Conservation (phyloP, 1,140 invertebrate genomes). For the Akabosia matsudoensis region DNA sequence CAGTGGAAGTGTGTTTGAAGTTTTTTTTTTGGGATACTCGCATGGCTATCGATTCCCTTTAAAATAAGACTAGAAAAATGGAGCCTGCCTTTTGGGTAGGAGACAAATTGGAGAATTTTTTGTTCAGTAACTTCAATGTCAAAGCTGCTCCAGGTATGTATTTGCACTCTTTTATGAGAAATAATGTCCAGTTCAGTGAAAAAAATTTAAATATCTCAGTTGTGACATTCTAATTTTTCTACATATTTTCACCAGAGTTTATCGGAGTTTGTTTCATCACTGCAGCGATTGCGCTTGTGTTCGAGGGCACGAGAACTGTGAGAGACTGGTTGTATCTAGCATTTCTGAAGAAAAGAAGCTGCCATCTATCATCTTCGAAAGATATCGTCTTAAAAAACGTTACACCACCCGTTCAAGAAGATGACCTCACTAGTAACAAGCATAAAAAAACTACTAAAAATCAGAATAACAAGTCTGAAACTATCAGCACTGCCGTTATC, state of each 20-base stretch:
- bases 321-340: slow-evolving; percentile 3
- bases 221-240: too few relatives aligned
- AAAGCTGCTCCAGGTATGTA: background rate
- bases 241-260: background rate
- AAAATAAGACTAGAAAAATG: too few relatives aligned
- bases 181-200: background rate
- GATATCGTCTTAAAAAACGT: background rate
- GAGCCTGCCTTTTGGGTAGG: slow-evolving; percentile 26
- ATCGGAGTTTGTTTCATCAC: background rate
- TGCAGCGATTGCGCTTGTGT: background rate
- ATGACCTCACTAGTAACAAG: too few relatives aligned
- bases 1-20: too few relatives aligned
- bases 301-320: background rate
- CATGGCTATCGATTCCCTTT: too few relatives aligned
- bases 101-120: slow-evolving; percentile 16
- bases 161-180: background rate
- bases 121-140: slow-evolving; percentile 15
- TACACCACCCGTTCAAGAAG: background rate
- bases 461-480: background rate
- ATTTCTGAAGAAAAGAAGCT: background rate
- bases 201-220: too few relatives aligned
- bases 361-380: background rate
- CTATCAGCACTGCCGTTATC: background rate
- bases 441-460: background rate
- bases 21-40: background rate